phyloP scores from a whole-genome alignment of 2,113 vertebrate genomes.

The Mastomys coucha region DNA sequence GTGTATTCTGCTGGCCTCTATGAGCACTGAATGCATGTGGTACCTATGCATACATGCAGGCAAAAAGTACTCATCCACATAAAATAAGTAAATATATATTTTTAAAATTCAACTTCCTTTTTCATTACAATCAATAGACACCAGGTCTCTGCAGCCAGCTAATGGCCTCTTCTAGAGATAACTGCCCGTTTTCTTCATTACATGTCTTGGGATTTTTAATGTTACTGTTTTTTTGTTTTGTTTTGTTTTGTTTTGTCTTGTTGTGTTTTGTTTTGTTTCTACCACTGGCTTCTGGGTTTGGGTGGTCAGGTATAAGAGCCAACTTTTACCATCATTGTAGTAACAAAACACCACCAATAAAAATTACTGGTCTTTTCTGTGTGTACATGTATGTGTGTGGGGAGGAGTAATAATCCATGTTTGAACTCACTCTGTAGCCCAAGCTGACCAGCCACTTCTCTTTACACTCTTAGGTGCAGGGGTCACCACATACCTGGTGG shows the following conservation, averaged over 20 bases:
- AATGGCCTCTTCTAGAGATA: rapidly evolving
- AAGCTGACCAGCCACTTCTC: not conserved
- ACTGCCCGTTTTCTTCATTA: not conserved
- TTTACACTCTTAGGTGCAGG: not conserved
- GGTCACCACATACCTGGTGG: not conserved
- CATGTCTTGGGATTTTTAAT: not conserved
- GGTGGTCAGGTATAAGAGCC: not conserved
- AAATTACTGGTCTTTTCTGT: not conserved
- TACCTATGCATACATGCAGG: not conserved
- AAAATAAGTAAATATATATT: not conserved
- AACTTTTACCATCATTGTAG: not conserved
- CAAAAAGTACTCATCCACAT: not conserved
- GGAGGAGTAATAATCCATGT: not conserved
- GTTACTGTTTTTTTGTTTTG: not conserved
- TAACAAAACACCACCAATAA: not conserved
- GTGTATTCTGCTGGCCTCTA: not conserved
- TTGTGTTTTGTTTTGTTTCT: not conserved
- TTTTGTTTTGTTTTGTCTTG: not conserved
- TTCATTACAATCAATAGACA: not conserved
- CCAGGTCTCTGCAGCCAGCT: not conserved
- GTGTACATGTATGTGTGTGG: not conserved
- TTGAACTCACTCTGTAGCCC: not conserved
- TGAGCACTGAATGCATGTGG: not conserved
- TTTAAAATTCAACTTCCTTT: not conserved
- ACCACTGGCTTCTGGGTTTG: not conserved